Evolutionary conservation across 1,140 invertebrate genomes (phyloP), one percentile per base, ranked within the genome.

Genomic region (Cephus cinctus): DNA sequence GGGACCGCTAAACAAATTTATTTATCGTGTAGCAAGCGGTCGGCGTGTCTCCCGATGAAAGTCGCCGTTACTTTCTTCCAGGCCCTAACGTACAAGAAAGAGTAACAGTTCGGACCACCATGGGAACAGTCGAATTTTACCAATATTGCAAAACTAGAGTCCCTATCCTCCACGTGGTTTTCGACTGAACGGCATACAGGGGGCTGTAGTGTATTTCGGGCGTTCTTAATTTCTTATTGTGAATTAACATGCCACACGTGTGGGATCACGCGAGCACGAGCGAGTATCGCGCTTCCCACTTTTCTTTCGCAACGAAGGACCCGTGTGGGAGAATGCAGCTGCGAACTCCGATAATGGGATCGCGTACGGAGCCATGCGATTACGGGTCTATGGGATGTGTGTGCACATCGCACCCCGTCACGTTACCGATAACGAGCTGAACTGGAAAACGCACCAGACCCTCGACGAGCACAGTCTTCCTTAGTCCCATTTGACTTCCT

Each of bases 191-290:
- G 15, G n/a, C 32, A 16, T 16, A 35, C 32, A 35, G 4, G 5
- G 12, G 14, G 32, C 25, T 31, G 18, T 16, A 38, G 32, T 43
- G 21, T 5, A 2, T 38, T 30, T 46, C 22, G 15, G 21, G 34
- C 25, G 25, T n/a, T n/a, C 25, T n/a, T 41, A 19, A 12, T 43
- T 57, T 54, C 48, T 57, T 50, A 57, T 54, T 54, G 56, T 54
- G 30, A 27, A 47, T 53, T 50, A 46, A 43, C 49, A 56, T 53
- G 48, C 46, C 27, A 51, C 25, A 49, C 36, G 51, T 32, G 47
- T 42, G 39, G 43, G 47, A 50, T 52, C 50, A 57, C 52, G 54
- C 57, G 49, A 62, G 38, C 25, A 19, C 25, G 30, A 36, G 22
- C 30, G 18, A 21, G 23, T 43, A 38, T 23, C 19, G 11, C n/a